Evolutionary conservation across 2,113 vertebrate species (phyloP), one percentile per base, ranked within the genome.

Genomic region (Thryonomys swinderianus): DNA sequence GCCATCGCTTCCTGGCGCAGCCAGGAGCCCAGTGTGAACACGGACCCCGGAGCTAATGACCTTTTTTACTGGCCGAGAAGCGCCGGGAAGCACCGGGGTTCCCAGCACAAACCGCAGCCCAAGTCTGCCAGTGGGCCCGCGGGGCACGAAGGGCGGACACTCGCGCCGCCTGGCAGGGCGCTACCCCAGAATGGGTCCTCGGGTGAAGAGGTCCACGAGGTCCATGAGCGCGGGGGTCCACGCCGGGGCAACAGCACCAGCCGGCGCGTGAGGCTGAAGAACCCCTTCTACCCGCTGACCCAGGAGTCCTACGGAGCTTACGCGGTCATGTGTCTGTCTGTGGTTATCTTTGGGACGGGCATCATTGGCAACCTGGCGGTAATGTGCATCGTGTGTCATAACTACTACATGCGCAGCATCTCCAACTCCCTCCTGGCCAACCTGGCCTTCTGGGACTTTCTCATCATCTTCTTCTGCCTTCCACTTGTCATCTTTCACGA

Each of bases 321-420:
- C 62, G 99, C 99, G 5, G 98, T 99, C 78, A 96, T 99, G 98
- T 98, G 99, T 76, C 87, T 98, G 79, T 99, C 99, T 9, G 97
- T 99, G 69, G 96, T 99, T 88, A 98, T 99, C 96, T 99, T 99
- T 95, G 98, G 98, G n/a, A 99, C 98, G 57, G 99, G 99, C 3
- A 99, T 99, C 96, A 98, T 99, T 62, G 99, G 99, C 81, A 99
- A 99, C 98, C 98, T 99, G 97, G 99, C 99, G 7, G 98, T 99
- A 96, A 99, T 99, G 99, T 99, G 99, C 98, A 99, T 99, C 85
- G 99, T 99, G 90, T 99, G 99, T 74, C 99, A 99, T 97, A 99
- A 99, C 98, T 99, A 99, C 98, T 99, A 99, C 97, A 99, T 99
- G 99, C 98, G 99, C 98, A 99, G 99, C 98, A 99, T 99, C 98